Percentiles rank a stretch among this genome's conserved stretches.
Evolutionary conservation across 2,797 vertebrate species (phyloP).

Genomic region (Vespertilio murinus): DNA sequence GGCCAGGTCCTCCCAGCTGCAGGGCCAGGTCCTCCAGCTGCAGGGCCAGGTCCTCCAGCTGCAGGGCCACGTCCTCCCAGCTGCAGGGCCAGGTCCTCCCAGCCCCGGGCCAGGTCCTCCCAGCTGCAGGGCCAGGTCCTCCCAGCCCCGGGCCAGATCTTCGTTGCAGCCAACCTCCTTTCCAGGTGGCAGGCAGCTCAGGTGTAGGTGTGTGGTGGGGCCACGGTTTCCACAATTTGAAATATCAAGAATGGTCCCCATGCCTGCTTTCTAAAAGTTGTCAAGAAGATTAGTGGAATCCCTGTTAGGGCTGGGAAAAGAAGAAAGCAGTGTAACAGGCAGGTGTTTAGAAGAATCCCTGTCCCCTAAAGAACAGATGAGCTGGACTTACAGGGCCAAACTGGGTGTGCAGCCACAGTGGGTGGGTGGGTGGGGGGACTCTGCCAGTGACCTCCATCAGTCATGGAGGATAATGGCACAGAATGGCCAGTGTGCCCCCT

Average conservation of each 20-base stretch:
- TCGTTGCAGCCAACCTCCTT: not conserved
- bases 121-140: too few relatives aligned
- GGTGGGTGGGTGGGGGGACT: not conserved
- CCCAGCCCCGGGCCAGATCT: too few relatives aligned
- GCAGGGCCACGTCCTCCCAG: too few relatives aligned
- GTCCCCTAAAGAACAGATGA: not conserved
- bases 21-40: too few relatives aligned
- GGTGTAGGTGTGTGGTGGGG: not conserved
- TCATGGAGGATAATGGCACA: not conserved
- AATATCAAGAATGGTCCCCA: not conserved
- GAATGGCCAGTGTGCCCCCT: accelerated
- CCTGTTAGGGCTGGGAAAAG: not conserved
- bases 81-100: too few relatives aligned
- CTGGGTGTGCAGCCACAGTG: not conserved
- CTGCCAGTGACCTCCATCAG: not conserved
- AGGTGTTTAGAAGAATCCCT: not conserved
- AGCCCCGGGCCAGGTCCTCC: too few relatives aligned
- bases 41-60: too few relatives aligned
- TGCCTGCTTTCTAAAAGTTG: not conserved
- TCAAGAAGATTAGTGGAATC: not conserved
- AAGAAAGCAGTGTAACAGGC: not conserved
- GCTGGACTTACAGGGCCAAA: not conserved
- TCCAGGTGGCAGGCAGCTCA: accelerated
- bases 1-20: too few relatives aligned
- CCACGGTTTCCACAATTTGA: not conserved